Conservation (phyloP, 2,113 vertebrate species). For the Cyphomyrus plagiostoma region DNA sequence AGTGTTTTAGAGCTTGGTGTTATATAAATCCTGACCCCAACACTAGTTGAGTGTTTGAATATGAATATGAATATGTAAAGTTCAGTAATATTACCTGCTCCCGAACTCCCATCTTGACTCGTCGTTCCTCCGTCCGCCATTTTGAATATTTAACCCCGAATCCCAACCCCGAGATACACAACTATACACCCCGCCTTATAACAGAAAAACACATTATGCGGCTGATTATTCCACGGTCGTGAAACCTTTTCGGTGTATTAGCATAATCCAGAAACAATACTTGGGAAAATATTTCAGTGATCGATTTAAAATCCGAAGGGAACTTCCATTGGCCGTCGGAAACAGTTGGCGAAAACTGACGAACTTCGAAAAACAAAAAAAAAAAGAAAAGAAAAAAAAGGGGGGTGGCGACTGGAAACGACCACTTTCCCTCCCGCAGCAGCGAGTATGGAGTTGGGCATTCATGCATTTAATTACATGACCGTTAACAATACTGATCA, state of each 20-base stretch:
- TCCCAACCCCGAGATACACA: conserved; percentile 41
- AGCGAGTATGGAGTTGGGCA: not conserved
- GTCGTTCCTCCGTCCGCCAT: conserved; percentile 79
- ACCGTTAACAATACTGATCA: not conserved
- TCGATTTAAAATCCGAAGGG: not conserved
- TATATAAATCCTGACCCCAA: not conserved
- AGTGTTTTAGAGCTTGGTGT: not conserved
- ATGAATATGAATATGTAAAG: conserved; percentile 85
- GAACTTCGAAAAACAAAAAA: conserved; percentile 18
- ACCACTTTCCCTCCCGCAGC: not conserved
- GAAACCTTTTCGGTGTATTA: not conserved
- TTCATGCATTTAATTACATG: not conserved
- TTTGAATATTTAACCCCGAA: conserved; percentile 83
- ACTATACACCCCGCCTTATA: not conserved
- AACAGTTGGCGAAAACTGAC: conserved; percentile 24
- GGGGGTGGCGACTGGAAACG: not conserved
- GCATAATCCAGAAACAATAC: not conserved
- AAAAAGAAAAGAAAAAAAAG: not conserved
- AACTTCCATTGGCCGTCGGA: not conserved
- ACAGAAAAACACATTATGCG: not conserved
- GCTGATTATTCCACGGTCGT: not conserved
- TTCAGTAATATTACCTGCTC: conserved; percentile 76
- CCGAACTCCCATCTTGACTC: conserved; percentile 78
- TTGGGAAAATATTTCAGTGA: not conserved
- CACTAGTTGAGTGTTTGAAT: conserved; percentile 63